phyloP scores from a whole-genome alignment of 2,113 vertebrate species.

The Lipotes vexillifer region DNA sequence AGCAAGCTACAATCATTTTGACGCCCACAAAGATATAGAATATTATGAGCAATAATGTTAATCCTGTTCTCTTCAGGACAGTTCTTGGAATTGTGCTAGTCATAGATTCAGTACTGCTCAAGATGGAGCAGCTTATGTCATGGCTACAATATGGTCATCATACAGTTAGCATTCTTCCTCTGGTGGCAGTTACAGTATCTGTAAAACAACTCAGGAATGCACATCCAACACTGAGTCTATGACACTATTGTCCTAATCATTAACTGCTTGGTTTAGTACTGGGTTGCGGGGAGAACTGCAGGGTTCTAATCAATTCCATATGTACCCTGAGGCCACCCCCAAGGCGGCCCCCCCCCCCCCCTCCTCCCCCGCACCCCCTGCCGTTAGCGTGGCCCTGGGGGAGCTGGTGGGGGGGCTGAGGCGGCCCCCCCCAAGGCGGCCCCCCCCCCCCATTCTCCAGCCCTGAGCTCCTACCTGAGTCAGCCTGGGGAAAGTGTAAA shows the following conservation, averaged over 20 bases:
- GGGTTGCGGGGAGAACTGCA: background rate
- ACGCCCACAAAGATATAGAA: background rate
- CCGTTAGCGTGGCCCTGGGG: too few relatives aligned
- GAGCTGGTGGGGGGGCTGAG: too few relatives aligned
- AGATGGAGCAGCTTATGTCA: background rate
- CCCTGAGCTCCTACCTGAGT: background rate
- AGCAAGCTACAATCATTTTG: background rate
- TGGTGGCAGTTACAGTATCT: background rate
- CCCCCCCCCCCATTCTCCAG: too few relatives aligned
- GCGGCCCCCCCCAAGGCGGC: background rate
- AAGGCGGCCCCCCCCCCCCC: background rate
- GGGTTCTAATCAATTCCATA: background rate
- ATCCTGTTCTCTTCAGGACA: background rate
- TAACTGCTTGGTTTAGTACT: background rate
- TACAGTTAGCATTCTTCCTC: background rate
- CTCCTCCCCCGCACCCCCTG: too few relatives aligned
- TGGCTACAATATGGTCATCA: background rate
- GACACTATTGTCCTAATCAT: background rate
- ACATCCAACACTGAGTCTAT: background rate
- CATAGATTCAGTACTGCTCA: background rate
- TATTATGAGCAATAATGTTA: background rate
- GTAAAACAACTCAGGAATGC: background rate
- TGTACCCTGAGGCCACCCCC: background rate
- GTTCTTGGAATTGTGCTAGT: background rate
- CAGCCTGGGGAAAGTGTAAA: too few relatives aligned